Conservation (phyloP, 2,113 vertebrate genomes). For the Hyla sarda region DNA sequence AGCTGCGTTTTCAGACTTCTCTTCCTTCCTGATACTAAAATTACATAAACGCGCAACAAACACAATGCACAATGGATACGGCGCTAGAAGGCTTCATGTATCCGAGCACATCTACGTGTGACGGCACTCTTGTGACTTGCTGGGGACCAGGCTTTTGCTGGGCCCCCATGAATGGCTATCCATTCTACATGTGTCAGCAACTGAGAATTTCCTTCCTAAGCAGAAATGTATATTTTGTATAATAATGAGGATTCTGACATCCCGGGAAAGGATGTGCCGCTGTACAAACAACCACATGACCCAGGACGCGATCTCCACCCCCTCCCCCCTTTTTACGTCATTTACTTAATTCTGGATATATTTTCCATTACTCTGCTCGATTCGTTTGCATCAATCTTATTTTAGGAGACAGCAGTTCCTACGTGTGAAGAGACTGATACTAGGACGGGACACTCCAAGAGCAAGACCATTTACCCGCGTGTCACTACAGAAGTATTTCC, state of each 20-base stretch:
- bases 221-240: slow-evolving; percentile 1
- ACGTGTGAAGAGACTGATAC: too few species aligned
- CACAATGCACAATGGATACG: neutral
- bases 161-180: neutral
- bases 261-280: slow-evolving; percentile 4
- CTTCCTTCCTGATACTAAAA: neutral
- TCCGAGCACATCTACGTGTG: neutral
- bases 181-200: neutral
- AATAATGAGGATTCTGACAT: slow-evolving; percentile 26
- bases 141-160: neutral
- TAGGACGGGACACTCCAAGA: too few species aligned
- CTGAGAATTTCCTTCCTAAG: slow-evolving; percentile 36
- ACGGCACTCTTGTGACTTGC: neutral
- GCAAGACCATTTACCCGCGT: too few species aligned
- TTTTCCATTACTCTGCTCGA: neutral
- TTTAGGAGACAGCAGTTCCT: neutral
- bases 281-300: slow-evolving; percentile 22
- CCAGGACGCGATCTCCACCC: neutral
- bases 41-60: neutral
- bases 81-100: neutral
- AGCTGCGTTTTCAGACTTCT: neutral
- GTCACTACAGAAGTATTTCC: too few species aligned
- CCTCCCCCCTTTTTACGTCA: neutral
- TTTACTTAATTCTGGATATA: neutral
- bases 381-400: neutral